Evolutionary conservation across 2,888 invertebrate species (phyloP).

Genomic region (Ditula angustiorana): DNA sequence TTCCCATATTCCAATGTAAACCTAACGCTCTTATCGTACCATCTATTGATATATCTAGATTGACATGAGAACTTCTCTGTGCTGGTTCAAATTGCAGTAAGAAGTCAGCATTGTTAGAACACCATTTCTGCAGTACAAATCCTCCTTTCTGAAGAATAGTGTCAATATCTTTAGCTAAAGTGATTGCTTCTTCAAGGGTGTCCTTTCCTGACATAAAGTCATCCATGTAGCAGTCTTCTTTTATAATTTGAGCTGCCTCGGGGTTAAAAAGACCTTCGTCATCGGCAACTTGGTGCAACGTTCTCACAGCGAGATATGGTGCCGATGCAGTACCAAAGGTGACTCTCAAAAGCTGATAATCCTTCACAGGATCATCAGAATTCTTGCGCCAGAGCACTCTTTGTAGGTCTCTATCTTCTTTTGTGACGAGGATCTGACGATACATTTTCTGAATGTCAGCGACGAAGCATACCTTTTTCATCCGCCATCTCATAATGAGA

Average conservation of each 20-base stretch:
- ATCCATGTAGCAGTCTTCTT: too few relatives aligned
- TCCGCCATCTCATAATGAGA: too few relatives aligned
- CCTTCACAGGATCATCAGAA: slow-evolving; percentile 20
- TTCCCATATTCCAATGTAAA: slow-evolving; percentile 45
- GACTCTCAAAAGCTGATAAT: slow-evolving; percentile 40
- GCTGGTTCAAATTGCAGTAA: slow-evolving; percentile 35
- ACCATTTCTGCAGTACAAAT: slow-evolving; percentile 53
- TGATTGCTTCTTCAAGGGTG: slow-evolving; percentile 39
- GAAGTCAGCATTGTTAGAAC: slow-evolving; percentile 40
- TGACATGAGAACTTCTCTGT: slow-evolving; percentile 26
- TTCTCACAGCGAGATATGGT: slow-evolving; percentile 49
- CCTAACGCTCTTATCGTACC: slow-evolving; percentile 45
- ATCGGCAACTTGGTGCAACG: slow-evolving; percentile 47
- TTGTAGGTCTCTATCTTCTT: slow-evolving; percentile 36
- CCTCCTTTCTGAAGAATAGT: slow-evolving; percentile 48
- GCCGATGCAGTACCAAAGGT: slow-evolving; percentile 47
- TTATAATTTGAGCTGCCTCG: slow-evolving; percentile 34
- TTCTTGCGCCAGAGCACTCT: slow-evolving; percentile 35
- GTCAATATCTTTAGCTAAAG: slow-evolving; percentile 41
- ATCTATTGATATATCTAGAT: slow-evolving; percentile 42
- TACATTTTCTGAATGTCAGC: slow-evolving; percentile 25
- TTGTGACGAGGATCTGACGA: slow-evolving; percentile 40
- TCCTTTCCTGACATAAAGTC: slow-evolving; percentile 44
- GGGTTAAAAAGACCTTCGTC: slow-evolving; percentile 45
- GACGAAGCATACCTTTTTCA: slow-evolving; percentile 12